Evolutionary conservation across 2,797 vertebrate species (phyloP), one percentile per base, ranked within the genome.

Genomic region (Glossophaga mutica): DNA sequence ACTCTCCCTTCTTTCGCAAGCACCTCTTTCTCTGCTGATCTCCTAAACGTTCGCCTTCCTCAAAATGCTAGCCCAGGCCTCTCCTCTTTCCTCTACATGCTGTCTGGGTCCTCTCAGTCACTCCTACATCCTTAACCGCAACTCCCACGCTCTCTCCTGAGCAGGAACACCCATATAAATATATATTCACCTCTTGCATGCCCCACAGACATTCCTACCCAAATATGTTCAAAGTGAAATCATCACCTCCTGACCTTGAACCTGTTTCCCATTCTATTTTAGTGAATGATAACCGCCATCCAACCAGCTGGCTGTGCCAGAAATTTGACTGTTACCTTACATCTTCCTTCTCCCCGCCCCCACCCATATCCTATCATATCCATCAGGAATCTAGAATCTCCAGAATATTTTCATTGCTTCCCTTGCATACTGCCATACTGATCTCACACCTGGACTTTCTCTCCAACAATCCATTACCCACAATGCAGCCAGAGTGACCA

Each of bases 171-270:
- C 14, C 26, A n/a, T 19, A n/a, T 26, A 71, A 48, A 48, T 3
- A 6, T 71, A 21, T 16, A 65, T 67, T 34, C 39, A 79, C 29
- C 39, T 93, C 52, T 77, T 76, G 29, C 24, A 74, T 70, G 32
- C 82, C 32, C 32, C 59, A 71, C 22, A 90, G 42, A 87, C 24
- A 70, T 57, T 37, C 87, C 73, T 22, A 77, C 9, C 32, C 52
- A 77, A 68, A 76, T 42, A 55, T 86, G 26, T 65, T 70, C 50
- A 86, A 74, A 94, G 32, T 94, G 44, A 95, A 83, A n/a, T 84
- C 62, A 65, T 74, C 48, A 74, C 55, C n/a, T 11, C 12, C 62
- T 83, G 46, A 84, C 22, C 70, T 19, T 84, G 76, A 85, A 57
- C 16, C 15, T 81, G 32, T 1, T 78, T 34, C 74, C 84, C 55